A percentile compares a stretch with the other conserved stretches of the same genome.
Conservation (phyloP, 2,888 invertebrate species). For the Euzetes globulus region DNA sequence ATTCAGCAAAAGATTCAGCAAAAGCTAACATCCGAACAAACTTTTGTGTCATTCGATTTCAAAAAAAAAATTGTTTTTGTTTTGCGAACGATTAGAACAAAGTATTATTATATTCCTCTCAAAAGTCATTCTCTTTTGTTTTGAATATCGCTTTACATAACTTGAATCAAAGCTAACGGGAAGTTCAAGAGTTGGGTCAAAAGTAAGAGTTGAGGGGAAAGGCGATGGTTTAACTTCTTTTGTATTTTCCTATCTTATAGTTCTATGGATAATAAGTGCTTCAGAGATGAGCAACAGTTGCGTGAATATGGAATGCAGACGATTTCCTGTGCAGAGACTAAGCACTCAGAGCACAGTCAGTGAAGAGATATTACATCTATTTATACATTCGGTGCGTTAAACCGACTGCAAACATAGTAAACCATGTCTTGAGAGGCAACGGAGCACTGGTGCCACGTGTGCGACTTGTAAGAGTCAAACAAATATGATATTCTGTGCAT, state of each 20-base stretch:
- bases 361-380: constrained; percentile 2
- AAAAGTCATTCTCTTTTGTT: background rate
- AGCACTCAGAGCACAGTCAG: background rate
- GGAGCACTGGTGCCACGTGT: constrained; percentile 13
- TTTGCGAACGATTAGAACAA: background rate
- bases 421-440: background rate
- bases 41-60: too few relatives aligned
- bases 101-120: background rate
- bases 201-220: constrained; percentile 8
- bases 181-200: constrained; percentile 10
- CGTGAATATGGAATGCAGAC: constrained; percentile 21
- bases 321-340: background rate
- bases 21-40: too few relatives aligned
- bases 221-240: background rate
- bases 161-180: background rate
- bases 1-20: too few relatives aligned
- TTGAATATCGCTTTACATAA: constrained; percentile 11
- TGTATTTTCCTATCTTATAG: background rate
- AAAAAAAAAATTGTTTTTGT: too few relatives aligned
- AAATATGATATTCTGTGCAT: background rate
- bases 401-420: constrained; percentile 5
- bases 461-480: constrained; percentile 25
- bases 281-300: constrained; percentile 24
- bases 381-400: background rate
- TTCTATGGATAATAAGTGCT: background rate